phyloP scores from a whole-genome alignment of 2,797 vertebrate genomes.

The Sternotherus odoratus region DNA sequence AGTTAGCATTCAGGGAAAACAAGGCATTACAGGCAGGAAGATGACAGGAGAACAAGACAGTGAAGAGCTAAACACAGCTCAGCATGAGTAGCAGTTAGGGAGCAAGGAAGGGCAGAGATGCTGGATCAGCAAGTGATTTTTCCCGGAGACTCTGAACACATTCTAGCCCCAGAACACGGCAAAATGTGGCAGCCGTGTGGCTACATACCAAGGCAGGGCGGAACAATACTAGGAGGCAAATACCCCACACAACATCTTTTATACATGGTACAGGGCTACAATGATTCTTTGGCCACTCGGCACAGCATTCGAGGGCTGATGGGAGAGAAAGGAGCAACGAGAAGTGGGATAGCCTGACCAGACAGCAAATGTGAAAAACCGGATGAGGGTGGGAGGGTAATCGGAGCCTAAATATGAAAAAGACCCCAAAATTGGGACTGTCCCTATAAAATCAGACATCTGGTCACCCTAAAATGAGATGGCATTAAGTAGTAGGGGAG shows the following conservation, averaged over 20 bases:
- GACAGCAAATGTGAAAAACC: too few species aligned
- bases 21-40: neutral
- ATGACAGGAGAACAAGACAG: neutral
- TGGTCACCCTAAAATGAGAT: too few species aligned
- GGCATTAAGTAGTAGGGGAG: too few species aligned
- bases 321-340: neutral
- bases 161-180: too few species aligned
- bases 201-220: neutral
- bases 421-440: too few species aligned
- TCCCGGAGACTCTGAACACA: too few species aligned
- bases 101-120: neutral
- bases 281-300: neutral
- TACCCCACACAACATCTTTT: neutral
- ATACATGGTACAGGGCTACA: neutral
- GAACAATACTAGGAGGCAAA: neutral
- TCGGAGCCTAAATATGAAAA: too few species aligned
- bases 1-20: neutral
- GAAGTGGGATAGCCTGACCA: neutral
- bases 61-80: neutral
- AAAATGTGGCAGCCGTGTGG: neutral
- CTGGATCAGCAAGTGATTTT: neutral
- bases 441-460: too few species aligned
- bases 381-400: too few species aligned
- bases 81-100: neutral
- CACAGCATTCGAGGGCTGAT: neutral